phyloP scores from a whole-genome alignment of 2,113 vertebrate species.

The Pyrgilauda ruficollis region DNA sequence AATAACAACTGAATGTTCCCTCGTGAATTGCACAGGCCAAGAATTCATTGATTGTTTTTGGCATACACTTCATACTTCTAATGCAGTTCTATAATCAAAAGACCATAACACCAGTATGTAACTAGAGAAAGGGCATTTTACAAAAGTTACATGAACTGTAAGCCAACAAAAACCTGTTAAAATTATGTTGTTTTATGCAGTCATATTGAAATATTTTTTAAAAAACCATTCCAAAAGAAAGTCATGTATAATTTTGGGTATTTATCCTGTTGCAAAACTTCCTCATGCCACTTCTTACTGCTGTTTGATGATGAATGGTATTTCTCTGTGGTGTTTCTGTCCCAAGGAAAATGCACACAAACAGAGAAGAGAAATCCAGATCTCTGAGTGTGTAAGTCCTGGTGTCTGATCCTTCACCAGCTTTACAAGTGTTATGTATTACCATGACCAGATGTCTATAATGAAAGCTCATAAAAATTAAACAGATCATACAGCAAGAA shows the following conservation, averaged over 20 bases:
- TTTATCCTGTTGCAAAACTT: background rate
- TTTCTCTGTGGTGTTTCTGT: background rate
- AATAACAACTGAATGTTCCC: conserved; percentile 3
- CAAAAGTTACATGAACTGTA: background rate
- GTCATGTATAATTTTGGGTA: background rate
- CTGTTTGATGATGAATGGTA: background rate
- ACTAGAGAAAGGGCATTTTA: conserved; percentile 7
- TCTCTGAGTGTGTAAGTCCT: background rate
- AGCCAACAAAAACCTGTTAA: conserved; percentile 46
- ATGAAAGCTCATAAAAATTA: background rate
- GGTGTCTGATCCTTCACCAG: background rate
- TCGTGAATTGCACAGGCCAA: background rate
- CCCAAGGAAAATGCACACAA: background rate
- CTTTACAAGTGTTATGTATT: background rate
- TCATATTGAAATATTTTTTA: background rate
- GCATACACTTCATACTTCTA: background rate
- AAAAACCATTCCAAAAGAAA: background rate
- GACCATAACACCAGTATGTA: background rate
- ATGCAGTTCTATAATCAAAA: background rate
- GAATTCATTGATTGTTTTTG: conserved; percentile 13
- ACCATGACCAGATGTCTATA: background rate
- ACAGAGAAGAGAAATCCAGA: background rate
- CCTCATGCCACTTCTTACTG: background rate
- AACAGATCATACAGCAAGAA: background rate
- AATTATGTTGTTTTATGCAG: background rate